Percentiles rank a stretch among this genome's conserved stretches.
phyloP scores from a whole-genome alignment of 64 coral and sea anemone species.

The Stichodactyla helianthus region DNA sequence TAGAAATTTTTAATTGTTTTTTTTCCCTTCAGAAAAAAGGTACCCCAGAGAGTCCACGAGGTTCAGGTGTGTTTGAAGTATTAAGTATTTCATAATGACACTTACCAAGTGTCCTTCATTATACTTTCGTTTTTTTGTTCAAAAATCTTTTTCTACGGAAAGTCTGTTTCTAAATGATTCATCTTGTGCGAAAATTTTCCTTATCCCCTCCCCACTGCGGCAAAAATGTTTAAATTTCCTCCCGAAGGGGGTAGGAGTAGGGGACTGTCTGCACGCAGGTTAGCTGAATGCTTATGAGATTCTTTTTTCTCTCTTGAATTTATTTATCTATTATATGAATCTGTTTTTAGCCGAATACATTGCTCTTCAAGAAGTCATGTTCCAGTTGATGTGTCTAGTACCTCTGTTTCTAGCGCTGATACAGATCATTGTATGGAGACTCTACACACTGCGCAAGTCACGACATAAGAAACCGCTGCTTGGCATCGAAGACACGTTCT shows the following conservation, averaged over 20 bases:
- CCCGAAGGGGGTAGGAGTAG: no score
- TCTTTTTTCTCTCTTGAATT: no score
- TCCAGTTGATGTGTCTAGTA: slow-evolving; percentile 60
- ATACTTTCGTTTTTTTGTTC: no score
- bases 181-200: no score
- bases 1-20: not conserved
- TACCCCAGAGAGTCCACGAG: not conserved
- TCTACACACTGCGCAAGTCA: slow-evolving; percentile 70
- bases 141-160: no score
- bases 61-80: not conserved
- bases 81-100: not conserved
- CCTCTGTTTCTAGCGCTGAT: slow-evolving; percentile 55
- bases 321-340: not conserved
- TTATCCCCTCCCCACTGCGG: no score
- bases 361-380: slow-evolving; percentile 67
- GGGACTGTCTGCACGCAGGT: no score
- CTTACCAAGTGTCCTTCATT: no score
- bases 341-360: not conserved
- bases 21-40: not conserved
- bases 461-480: slow-evolving; percentile 17
- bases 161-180: no score
- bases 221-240: no score
- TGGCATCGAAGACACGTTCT: not conserved
- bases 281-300: no score
- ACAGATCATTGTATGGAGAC: slow-evolving; percentile 65